A percentile compares a stretch with the other conserved stretches of the same genome.
Evolutionary conservation across 1,140 invertebrate species (phyloP).

Genomic region (Aphidius gifuensis): DNA sequence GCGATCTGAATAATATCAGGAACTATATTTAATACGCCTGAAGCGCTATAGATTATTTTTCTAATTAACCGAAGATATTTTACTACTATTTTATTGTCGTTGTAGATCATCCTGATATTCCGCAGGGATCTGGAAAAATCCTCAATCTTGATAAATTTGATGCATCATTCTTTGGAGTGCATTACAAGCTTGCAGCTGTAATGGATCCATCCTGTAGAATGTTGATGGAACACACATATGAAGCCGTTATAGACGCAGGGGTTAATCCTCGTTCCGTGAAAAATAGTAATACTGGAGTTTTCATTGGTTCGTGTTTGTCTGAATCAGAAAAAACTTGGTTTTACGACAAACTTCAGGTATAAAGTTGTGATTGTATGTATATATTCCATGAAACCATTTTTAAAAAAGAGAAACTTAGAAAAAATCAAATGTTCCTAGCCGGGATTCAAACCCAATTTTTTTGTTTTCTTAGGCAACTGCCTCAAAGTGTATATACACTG

Average conservation of each 20-base stretch:
- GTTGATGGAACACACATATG: slow-evolving; percentile 79
- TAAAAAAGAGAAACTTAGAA: no score
- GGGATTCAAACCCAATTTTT: no score
- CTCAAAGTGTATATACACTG: no score
- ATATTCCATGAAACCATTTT: no score
- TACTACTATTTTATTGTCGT: no score
- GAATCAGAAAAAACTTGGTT: slow-evolving; percentile 72
- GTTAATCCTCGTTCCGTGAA: slow-evolving; percentile 55
- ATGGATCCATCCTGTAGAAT: slow-evolving; percentile 89
- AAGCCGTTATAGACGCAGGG: slow-evolving; percentile 88
- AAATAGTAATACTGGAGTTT: slow-evolving; percentile 76
- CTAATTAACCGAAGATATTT: no score
- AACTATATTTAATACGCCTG: no score
- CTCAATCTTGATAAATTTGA: slow-evolving; percentile 80
- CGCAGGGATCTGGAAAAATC: slow-evolving; percentile 75
- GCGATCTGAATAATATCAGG: no score
- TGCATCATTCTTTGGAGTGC: slow-evolving; percentile 77
- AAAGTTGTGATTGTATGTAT: not conserved
- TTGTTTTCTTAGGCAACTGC: no score
- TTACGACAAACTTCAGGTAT: slow-evolving; percentile 62
- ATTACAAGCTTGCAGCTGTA: slow-evolving; percentile 76
- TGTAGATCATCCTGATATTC: slow-evolving; percentile 65
- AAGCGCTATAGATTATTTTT: no score
- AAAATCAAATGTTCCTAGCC: no score
- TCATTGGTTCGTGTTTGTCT: slow-evolving; percentile 75